Conservation (phyloP, 2,113 vertebrate species). For the sheep (Ovis aries) region DNA sequence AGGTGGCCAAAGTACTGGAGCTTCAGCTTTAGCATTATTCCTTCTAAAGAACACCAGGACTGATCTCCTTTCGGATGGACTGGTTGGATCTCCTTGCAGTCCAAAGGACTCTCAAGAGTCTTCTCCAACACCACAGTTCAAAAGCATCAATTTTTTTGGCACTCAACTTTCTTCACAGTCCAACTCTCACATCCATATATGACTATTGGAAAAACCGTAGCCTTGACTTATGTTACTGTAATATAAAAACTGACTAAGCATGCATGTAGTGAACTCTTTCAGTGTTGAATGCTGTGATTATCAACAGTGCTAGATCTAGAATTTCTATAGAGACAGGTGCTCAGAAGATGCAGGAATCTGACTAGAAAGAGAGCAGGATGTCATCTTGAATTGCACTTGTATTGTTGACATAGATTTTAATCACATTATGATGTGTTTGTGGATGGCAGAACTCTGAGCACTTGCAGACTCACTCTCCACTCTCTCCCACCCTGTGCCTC, state of each 20-base stretch:
- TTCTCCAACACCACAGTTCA: too few species aligned
- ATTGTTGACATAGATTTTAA: neutral
- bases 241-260: neutral
- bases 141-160: too few species aligned
- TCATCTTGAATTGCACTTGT: neutral
- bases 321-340: neutral
- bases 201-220: too few species aligned
- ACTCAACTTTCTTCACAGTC: too few species aligned
- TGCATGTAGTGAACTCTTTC: neutral
- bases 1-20: too few species aligned
- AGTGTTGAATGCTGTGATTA: neutral
- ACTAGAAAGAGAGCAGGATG: neutral
- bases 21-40: too few species aligned
- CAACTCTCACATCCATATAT: too few species aligned
- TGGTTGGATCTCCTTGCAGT: too few species aligned
- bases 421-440: neutral
- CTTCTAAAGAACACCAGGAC: too few species aligned
- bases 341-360: neutral
- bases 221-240: neutral
- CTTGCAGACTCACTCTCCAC: neutral
- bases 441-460: neutral
- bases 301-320: too few species aligned
- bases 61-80: too few species aligned
- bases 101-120: too few species aligned
- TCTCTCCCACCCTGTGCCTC: fast-evolving